Percentiles rank a stretch among this genome's conserved stretches.
phyloP scores from a whole-genome alignment of 2,888 invertebrate genomes.

The Acanthosepion lycidas region DNA sequence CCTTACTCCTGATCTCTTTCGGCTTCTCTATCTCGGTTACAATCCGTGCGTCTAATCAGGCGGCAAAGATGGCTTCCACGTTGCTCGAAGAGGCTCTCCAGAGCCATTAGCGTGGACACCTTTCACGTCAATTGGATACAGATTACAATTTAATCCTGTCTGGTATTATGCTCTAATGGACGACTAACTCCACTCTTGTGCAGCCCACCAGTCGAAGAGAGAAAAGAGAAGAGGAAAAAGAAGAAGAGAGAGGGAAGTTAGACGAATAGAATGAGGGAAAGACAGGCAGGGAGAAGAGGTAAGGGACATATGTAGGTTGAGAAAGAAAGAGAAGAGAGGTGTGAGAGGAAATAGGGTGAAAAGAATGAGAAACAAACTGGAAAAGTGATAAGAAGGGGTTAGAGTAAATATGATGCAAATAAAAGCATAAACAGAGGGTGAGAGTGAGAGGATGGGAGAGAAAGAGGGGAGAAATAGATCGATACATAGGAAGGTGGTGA shows the following conservation, averaged over 20 bases:
- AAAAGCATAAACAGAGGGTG: no score
- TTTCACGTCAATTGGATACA: not conserved
- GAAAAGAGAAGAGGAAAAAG: not conserved
- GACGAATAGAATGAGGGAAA: not conserved
- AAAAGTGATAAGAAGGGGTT: no score
- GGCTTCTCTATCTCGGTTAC: not conserved
- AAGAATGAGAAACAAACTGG: no score
- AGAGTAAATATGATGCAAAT: no score
- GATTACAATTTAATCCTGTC: not conserved
- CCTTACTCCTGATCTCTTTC: not conserved
- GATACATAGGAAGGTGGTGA: no score
- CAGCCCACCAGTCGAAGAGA: not conserved
- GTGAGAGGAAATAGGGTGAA: not conserved
- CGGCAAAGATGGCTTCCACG: not conserved
- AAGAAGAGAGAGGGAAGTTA: not conserved
- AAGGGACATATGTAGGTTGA: not conserved
- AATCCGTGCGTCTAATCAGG: not conserved
- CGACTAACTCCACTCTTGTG: not conserved
- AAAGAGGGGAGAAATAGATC: no score
- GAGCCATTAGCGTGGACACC: not conserved
- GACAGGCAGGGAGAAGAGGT: not conserved
- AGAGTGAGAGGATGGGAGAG: no score
- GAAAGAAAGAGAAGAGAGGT: not conserved
- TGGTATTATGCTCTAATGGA: not conserved
- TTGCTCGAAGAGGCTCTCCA: not conserved